Evolutionary conservation across 2,888 invertebrate species (phyloP).

Genomic region (Dryadula phaetusa): DNA sequence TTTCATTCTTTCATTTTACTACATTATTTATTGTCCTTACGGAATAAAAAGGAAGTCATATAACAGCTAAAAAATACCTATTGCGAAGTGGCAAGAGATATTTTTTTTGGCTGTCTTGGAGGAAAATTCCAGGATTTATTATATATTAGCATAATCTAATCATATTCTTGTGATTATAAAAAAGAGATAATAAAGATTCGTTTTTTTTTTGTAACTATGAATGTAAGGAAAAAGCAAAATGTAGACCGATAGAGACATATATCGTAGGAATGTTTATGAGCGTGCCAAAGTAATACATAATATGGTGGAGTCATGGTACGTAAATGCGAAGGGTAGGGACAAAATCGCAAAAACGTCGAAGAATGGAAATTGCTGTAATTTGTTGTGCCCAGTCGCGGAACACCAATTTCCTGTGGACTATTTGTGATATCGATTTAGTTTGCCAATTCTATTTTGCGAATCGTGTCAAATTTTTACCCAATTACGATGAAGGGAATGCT

Average conservation of each 20-base stretch:
- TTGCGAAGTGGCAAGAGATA: no score
- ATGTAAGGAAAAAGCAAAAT: not conserved
- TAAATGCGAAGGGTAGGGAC: constrained; percentile 31
- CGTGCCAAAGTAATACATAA: constrained; percentile 20
- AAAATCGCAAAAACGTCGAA: constrained; percentile 42
- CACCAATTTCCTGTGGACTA: constrained; percentile 62
- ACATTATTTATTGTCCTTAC: no score
- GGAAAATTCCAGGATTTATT: no score
- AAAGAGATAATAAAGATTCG: no score
- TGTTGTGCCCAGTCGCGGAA: constrained; percentile 61
- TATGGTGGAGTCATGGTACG: constrained; percentile 26
- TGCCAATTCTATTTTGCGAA: constrained; percentile 47
- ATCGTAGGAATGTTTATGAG: constrained; percentile 17
- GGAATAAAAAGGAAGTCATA: no score
- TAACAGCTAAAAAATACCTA: no score
- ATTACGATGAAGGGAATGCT: not conserved
- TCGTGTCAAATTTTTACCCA: constrained; percentile 21
- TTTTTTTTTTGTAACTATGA: not conserved
- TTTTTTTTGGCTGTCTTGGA: no score
- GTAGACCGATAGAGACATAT: not conserved
- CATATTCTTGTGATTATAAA: not conserved
- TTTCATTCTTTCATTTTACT: no score
- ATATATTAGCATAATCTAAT: no score
- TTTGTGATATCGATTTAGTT: constrained; percentile 54
- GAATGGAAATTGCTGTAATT: constrained; percentile 65